These are phyloP conservation scores for Carassius gibelio DNA, from an alignment of 2,113 vertebrate species.

Conservation along the genomic window DNA sequence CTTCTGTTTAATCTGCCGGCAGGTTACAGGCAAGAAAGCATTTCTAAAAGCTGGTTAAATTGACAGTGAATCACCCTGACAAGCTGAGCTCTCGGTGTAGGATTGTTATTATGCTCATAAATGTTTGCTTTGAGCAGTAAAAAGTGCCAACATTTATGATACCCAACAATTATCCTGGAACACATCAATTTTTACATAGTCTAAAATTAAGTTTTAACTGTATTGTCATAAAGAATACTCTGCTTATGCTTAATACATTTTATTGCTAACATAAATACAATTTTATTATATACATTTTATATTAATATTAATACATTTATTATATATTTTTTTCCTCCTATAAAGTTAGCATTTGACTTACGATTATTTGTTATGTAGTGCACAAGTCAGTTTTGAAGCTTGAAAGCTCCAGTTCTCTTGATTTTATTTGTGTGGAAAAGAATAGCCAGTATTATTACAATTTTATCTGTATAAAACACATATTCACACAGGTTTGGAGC, in stretches of 20 bases:
- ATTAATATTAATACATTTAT: too few species aligned
- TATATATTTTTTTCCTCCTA: too few species aligned
- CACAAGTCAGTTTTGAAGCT: neutral
- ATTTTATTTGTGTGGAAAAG: neutral
- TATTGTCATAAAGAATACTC: neutral
- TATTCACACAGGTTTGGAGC: neutral
- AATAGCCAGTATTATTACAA: neutral
- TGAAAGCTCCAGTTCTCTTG: neutral
- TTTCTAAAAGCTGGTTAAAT: slow-evolving; percentile 57
- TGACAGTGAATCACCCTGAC: slow-evolving; percentile 73
- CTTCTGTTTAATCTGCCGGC: slow-evolving; percentile 30
- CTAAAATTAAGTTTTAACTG: neutral
- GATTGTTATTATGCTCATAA: slow-evolving; percentile 62
- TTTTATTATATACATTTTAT: neutral
- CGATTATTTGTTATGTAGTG: neutral
- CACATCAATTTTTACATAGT: neutral
- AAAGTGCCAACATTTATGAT: slow-evolving; percentile 19
- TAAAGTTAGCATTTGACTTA: too few species aligned
- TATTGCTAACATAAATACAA: neutral
- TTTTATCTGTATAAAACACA: neutral
- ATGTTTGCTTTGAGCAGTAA: slow-evolving; percentile 44
- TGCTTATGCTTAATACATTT: neutral
- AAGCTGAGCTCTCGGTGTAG: slow-evolving; percentile 62
- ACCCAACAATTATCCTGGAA: slow-evolving; percentile 14
- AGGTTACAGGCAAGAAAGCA: slow-evolving; percentile 32